Percentiles rank a stretch among this genome's conserved stretches.
These are phyloP conservation scores for Tetrao urogallus DNA, from an alignment of 2,113 vertebrate genomes.

Conservation along the genomic window DNA sequence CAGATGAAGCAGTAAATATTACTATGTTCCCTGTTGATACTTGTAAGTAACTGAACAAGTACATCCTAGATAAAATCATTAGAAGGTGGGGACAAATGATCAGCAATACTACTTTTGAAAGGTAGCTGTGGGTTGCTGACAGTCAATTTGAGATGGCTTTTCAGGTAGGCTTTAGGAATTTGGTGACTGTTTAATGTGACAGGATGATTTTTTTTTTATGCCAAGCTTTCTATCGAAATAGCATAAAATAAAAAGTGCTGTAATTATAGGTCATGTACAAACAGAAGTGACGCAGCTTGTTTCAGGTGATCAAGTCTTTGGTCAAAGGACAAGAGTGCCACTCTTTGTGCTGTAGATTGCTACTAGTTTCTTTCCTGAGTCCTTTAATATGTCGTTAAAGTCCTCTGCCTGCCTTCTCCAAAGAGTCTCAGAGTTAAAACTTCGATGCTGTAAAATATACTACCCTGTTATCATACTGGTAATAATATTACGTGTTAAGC, in stretches of 20 bases:
- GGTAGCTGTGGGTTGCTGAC: neutral
- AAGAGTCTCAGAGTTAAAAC: neutral
- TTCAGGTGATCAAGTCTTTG: neutral
- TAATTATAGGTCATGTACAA: neutral
- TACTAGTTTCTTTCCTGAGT: neutral
- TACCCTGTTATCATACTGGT: neutral
- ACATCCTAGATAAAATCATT: neutral
- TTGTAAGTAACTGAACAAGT: neutral
- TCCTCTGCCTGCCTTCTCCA: neutral
- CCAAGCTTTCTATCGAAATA: neutral
- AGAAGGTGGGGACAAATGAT: neutral
- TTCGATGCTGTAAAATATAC: neutral
- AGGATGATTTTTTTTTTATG: neutral
- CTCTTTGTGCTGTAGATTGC: neutral
- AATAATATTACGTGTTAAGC: neutral
- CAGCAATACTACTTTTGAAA: neutral
- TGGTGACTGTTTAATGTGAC: neutral
- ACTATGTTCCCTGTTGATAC: neutral
- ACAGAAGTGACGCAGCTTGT: neutral
- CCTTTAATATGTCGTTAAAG: neutral
- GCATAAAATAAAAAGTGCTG: neutral
- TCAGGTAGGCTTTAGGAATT: neutral
- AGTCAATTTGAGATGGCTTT: neutral
- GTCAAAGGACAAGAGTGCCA: neutral
- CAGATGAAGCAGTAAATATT: neutral